phyloP scores from a whole-genome alignment of 1,140 invertebrate species.

The Tenebrio molitor region DNA sequence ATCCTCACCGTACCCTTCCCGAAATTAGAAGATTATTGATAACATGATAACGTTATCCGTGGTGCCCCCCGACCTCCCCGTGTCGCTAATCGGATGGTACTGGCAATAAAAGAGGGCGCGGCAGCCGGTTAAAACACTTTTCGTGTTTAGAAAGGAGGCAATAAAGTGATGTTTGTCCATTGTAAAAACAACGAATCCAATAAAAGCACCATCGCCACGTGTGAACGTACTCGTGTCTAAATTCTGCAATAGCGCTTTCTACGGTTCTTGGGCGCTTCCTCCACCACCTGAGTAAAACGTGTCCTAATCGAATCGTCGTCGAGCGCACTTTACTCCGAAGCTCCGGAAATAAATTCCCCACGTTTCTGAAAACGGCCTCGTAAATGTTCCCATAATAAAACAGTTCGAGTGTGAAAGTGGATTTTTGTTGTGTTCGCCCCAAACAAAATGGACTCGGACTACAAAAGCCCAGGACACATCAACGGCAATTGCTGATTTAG shows the following conservation, averaged over 20 bases:
- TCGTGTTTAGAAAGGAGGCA: slow-evolving; percentile 27
- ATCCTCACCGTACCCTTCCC: too few relatives aligned
- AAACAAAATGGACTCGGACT: slow-evolving; percentile 52
- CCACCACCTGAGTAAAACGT: slow-evolving; percentile 48
- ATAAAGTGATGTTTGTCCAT: slow-evolving; percentile 18
- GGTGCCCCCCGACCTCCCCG: too few relatives aligned
- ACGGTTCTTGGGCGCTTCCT: slow-evolving; percentile 16
- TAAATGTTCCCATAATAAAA: slow-evolving; percentile 57
- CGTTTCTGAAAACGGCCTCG: slow-evolving; percentile 50
- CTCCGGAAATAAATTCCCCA: slow-evolving; percentile 52
- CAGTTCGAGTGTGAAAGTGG: slow-evolving; percentile 58
- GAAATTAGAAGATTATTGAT: too few relatives aligned
- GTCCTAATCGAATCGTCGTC: slow-evolving; percentile 51
- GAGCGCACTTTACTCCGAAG: slow-evolving; percentile 34
- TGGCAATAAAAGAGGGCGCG: slow-evolving; percentile 3
- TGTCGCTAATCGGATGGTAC: too few relatives aligned
- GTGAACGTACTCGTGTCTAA: neutral
- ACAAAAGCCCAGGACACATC: slow-evolving; percentile 50
- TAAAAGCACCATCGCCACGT: slow-evolving; percentile 2
- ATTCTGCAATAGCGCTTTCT: too few relatives aligned
- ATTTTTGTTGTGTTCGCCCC: slow-evolving; percentile 52
- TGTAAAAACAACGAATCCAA: slow-evolving; percentile 31
- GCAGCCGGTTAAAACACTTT: slow-evolving; percentile 12
- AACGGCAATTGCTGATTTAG: slow-evolving; percentile 53
- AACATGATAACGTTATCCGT: too few relatives aligned